Conservation (phyloP, 2,797 vertebrate species). For the Manis pentadactyla region DNA sequence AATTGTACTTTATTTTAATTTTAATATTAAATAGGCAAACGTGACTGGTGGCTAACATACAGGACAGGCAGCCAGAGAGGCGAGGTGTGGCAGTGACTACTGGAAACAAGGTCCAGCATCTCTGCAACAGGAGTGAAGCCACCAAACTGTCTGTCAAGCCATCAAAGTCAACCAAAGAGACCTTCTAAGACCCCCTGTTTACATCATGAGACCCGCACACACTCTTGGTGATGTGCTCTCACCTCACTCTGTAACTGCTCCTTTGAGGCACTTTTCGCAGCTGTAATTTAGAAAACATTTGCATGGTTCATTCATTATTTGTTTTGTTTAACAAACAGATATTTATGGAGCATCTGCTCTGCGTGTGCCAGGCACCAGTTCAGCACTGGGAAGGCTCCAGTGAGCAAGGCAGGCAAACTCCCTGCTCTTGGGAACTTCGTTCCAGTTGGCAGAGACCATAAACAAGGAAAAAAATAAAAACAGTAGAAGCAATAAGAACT, state of each 20-base stretch:
- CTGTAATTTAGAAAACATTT: neutral
- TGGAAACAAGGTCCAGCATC: neutral
- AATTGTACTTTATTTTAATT: neutral
- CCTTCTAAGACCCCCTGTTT: neutral
- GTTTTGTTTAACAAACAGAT: neutral
- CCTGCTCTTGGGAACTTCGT: neutral
- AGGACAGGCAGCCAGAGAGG: neutral
- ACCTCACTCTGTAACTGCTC: neutral
- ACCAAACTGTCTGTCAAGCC: neutral
- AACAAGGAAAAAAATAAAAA: neutral
- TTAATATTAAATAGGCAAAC: neutral
- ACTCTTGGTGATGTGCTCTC: too few species aligned
- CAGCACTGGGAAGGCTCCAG: neutral
- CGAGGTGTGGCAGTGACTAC: fast-evolving
- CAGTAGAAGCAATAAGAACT: neutral
- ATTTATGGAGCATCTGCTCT: neutral
- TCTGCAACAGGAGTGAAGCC: too few species aligned
- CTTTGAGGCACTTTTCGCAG: neutral
- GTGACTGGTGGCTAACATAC: neutral
- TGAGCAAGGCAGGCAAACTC: neutral
- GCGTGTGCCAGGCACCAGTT: neutral
- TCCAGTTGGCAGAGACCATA: neutral
- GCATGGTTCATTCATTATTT: neutral
- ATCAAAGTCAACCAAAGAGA: neutral
- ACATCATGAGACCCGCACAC: neutral